A percentile compares a stretch with the other conserved stretches of the same genome.
phyloP scores from a whole-genome alignment of 2,113 vertebrate genomes.

The Gymnarchus niloticus region DNA sequence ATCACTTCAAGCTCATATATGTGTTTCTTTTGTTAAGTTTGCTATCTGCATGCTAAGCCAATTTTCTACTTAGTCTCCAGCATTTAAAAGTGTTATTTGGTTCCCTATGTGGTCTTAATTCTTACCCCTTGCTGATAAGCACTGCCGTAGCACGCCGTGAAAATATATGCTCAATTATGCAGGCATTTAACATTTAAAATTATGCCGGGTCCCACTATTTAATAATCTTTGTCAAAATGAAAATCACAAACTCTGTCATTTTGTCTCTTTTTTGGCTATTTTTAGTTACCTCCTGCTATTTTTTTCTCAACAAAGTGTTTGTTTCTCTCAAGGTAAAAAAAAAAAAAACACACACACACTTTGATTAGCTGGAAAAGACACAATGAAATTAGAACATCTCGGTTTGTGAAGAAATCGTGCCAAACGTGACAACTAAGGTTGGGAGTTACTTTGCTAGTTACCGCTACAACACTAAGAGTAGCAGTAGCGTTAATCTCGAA shows the following conservation, averaged over 20 bases:
- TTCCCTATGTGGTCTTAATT: conserved; percentile 73
- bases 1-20: conserved; percentile 72
- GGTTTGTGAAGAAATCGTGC: background rate
- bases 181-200: conserved; percentile 58
- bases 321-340: background rate
- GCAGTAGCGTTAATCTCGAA: background rate
- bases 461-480: background rate
- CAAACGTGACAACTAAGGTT: background rate
- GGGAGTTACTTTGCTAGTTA: background rate
- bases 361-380: background rate
- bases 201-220: conserved; percentile 37
- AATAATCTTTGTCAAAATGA: conserved; percentile 40
- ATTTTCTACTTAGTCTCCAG: conserved; percentile 85
- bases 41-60: conserved; percentile 81
- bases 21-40: conserved; percentile 74
- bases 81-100: conserved; percentile 72
- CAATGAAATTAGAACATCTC: background rate
- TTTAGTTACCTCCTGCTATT: background rate
- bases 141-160: conserved; percentile 36
- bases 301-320: background rate
- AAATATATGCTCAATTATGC: conserved; percentile 62
- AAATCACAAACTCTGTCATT: conserved; percentile 1
- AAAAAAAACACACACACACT: background rate
- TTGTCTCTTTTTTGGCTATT: background rate
- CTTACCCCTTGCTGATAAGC: conserved; percentile 62